These are phyloP conservation scores for Heterotilapia buettikoferi DNA, from an alignment of 2,113 vertebrate species.

Conservation along the genomic window DNA sequence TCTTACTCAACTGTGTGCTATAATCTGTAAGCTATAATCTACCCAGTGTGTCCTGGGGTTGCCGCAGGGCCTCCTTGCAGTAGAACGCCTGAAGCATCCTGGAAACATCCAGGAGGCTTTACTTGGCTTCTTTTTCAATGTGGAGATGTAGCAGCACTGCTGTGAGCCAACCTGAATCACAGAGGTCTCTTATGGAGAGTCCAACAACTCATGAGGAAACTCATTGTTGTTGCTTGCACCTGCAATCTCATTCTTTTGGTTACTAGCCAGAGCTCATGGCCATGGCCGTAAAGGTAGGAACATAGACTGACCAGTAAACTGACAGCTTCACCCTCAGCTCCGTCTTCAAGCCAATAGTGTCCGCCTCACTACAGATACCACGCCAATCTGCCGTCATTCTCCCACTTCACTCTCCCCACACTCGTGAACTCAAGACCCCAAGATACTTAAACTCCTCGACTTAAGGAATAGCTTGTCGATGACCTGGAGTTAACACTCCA, in stretches of 20 bases:
- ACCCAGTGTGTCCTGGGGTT: not conserved
- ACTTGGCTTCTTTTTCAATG: not conserved
- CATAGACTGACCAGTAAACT: not conserved
- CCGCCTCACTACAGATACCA: not conserved
- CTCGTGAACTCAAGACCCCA: not conserved
- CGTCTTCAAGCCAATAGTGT: not conserved
- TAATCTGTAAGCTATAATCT: not conserved
- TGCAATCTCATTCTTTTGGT: not conserved
- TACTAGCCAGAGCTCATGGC: not conserved
- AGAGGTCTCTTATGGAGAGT: not conserved
- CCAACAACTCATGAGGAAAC: not conserved
- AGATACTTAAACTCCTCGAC: not conserved
- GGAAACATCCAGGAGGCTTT: not conserved
- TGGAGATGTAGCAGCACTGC: not conserved
- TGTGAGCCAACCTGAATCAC: not conserved
- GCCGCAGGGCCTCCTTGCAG: not conserved
- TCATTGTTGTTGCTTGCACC: not conserved
- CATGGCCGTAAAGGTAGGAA: not conserved
- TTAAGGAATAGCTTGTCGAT: not conserved
- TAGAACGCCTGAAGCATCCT: not conserved
- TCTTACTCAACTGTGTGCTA: not conserved
- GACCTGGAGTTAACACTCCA: not conserved
- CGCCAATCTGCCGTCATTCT: not conserved
- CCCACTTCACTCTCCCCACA: not conserved
- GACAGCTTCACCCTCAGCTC: not conserved